Conservation (phyloP, 2,113 vertebrate species). For the Anoplopoma fimbria region DNA sequence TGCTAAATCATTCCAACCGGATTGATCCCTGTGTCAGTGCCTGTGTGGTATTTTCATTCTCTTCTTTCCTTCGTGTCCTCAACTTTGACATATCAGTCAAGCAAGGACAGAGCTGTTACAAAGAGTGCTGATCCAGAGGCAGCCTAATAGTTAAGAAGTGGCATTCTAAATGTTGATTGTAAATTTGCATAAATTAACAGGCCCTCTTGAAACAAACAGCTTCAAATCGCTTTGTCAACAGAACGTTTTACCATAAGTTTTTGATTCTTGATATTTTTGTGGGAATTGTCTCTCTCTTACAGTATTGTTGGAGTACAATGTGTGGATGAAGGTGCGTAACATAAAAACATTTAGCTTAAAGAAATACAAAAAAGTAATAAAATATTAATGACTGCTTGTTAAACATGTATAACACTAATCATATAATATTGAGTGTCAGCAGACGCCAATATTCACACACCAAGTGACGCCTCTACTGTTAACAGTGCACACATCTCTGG, state of each 20-base stretch:
- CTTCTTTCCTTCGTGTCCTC: conserved; percentile 63
- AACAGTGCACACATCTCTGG: background rate
- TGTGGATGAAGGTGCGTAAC: background rate
- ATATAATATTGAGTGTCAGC: too few relatives aligned
- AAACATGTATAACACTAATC: background rate
- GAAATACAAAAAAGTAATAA: background rate
- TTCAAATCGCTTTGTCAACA: conserved; percentile 3
- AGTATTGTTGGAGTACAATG: background rate
- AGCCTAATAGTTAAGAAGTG: conserved; percentile 64
- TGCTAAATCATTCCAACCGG: conserved; percentile 84
- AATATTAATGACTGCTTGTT: background rate
- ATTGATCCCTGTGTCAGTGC: conserved; percentile 85
- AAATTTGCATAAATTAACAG: conserved; percentile 63
- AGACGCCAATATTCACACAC: background rate
- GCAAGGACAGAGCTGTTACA: conserved; percentile 70
- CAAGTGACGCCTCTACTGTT: background rate
- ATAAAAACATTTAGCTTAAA: background rate
- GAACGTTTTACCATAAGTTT: background rate
- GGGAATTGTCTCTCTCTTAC: background rate
- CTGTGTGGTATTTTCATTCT: conserved; percentile 85
- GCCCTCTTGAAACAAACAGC: conserved; percentile 10
- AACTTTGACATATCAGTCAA: conserved; percentile 85
- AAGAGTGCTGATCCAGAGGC: conserved; percentile 58
- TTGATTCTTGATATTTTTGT: background rate
- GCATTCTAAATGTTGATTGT: conserved; percentile 71